Evolutionary conservation across 1,140 invertebrate species (phyloP), one percentile per base, ranked within the genome.

Genomic region (Atopsyche davidsoni): DNA sequence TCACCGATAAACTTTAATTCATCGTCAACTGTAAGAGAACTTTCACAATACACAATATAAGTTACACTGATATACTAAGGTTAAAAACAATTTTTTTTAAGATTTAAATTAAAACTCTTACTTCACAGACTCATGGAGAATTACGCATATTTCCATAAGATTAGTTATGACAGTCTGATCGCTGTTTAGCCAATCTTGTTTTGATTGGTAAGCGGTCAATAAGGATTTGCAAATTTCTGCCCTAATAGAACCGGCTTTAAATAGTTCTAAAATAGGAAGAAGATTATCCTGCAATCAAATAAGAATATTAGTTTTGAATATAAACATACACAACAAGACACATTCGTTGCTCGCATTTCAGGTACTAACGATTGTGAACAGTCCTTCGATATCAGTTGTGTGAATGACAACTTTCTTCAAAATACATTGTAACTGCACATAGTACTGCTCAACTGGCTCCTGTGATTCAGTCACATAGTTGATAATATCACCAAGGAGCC

Each of bases 81-180:
- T n/a, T 7, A 28, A 7, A 6, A 28, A 6, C 25, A 28, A 28
- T 28, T 28, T n/a, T 6, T 28, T n/a, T 7, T 7, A n/a, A 28
- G 6, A 28, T 28, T 28, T 4, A 17, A 22, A 24, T 44, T 16
- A 51, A 40, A n/a, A 48, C 14, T 73, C 76, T 75, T 73, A 92
- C 89, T 89, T 92, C 16, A 96, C 88, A 10, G 89, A 92, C 67
- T 97, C 92, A 64, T 96, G 92, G 52, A 96, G 79, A 55, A 87
- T 84, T 62, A 85, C 85, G 52, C 87, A 89, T 2, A 96, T 76
- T 63, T 86, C 89, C 80, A 92, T 88, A 10, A 95, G 68, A 24
- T 86, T 82, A 64, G 90, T 89, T 17, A 89, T 89, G 23, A 93
- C 80, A 17, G 95, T 85, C 34, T 87, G 85, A 73, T 96, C 90